Evolutionary conservation across 2,888 invertebrate genomes (phyloP).

Genomic region (Hipparchia sbordonii): DNA sequence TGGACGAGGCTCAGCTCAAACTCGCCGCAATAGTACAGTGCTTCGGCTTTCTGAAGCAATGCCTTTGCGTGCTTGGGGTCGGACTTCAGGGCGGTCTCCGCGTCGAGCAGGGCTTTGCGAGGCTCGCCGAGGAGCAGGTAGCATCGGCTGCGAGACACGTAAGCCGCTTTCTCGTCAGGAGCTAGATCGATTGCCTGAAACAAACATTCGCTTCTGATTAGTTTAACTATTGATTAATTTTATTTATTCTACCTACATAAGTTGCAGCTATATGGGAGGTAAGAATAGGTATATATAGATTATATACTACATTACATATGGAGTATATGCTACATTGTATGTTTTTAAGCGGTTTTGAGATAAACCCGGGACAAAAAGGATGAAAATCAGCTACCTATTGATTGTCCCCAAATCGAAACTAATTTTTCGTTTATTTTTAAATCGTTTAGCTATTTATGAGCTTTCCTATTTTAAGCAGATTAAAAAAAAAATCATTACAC

Average conservation of each 20-base stretch:
- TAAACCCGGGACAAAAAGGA: too few species aligned
- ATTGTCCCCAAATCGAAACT: too few species aligned
- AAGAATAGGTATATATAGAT: too few species aligned
- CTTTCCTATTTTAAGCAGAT: too few species aligned
- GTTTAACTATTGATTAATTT: not conserved
- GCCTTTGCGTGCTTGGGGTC: slow-evolving; percentile 86
- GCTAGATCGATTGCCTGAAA: slow-evolving; percentile 94
- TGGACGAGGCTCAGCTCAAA: slow-evolving; percentile 96
- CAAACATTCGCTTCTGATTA: not conserved
- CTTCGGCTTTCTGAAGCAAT: slow-evolving; percentile 95
- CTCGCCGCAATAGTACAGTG: slow-evolving; percentile 94
- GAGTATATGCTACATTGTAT: too few species aligned
- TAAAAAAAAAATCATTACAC: too few species aligned
- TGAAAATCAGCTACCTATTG: too few species aligned
- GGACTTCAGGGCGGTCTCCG: slow-evolving; percentile 89
- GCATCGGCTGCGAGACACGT: slow-evolving; percentile 95
- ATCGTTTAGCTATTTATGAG: too few species aligned
- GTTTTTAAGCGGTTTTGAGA: too few species aligned
- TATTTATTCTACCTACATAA: not conserved
- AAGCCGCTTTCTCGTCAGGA: slow-evolving; percentile 91
- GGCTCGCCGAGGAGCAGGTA: slow-evolving; percentile 93
- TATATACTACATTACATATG: too few species aligned
- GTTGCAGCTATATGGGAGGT: too few species aligned
- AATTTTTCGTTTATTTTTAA: too few species aligned
- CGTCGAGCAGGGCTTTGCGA: slow-evolving; percentile 90